Evolutionary conservation across 35 echinoderm and acorn worm species (phyloP).

Genomic region (Hemicentrotus pulcherrimus): DNA sequence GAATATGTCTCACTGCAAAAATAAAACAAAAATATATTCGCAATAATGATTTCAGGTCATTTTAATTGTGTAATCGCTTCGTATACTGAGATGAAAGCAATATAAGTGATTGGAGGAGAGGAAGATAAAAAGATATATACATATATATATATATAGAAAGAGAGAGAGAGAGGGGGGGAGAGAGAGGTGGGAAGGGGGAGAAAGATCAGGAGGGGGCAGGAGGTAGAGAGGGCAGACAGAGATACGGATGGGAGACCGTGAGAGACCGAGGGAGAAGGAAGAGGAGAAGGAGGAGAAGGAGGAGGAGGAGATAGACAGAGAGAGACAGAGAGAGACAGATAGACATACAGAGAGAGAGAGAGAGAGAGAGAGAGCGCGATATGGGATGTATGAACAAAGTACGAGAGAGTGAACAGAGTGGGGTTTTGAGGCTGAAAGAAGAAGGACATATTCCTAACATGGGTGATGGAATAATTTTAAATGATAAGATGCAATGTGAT

Average conservation of each 20-base stretch:
- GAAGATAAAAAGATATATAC: too few species aligned
- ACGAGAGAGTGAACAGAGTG: too few species aligned
- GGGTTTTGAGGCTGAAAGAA: too few species aligned
- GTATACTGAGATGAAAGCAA: neutral
- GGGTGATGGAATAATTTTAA: too few species aligned
- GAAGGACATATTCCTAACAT: too few species aligned
- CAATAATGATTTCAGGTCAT: neutral
- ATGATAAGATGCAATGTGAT: neutral
- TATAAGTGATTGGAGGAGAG: too few species aligned
- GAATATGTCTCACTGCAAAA: constrained; percentile 51
- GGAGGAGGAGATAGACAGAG: neutral
- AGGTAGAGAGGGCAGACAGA: neutral
- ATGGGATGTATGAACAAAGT: too few species aligned
- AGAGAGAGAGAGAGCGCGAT: too few species aligned
- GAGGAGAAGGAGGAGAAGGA: neutral
- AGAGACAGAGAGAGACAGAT: neutral
- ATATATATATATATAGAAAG: too few species aligned
- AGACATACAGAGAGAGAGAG: neutral
- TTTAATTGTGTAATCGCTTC: neutral
- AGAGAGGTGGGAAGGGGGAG: too few species aligned
- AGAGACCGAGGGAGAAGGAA: neutral
- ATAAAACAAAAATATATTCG: constrained; percentile 16
- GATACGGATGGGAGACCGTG: neutral
- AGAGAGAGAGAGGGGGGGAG: too few species aligned
- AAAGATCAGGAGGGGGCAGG: too few species aligned